These are phyloP conservation scores for Nebria brevicollis DNA, from an alignment of 2,888 invertebrate species.

Conservation along the genomic window DNA sequence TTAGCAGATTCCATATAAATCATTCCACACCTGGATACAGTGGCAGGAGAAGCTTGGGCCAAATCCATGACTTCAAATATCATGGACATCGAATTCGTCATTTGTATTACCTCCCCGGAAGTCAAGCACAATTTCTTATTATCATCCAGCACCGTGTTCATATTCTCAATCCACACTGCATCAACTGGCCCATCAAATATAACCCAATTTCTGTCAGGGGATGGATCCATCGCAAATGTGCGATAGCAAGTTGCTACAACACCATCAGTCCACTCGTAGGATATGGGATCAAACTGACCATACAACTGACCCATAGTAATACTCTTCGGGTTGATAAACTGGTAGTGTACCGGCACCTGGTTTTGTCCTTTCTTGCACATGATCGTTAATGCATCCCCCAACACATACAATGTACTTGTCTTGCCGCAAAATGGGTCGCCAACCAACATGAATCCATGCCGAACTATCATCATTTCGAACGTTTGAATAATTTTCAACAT, in stretches of 20 bases:
- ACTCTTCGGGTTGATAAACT: slow-evolving; percentile 91
- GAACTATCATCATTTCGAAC: slow-evolving; percentile 93
- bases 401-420: slow-evolving; percentile 79
- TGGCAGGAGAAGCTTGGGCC: slow-evolving; percentile 85
- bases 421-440: slow-evolving; percentile 87
- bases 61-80: slow-evolving; percentile 91
- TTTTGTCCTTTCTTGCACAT: slow-evolving; percentile 71
- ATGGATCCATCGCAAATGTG: slow-evolving; percentile 77
- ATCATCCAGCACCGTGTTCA: slow-evolving; percentile 89
- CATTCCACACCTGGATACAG: slow-evolving; percentile 90
- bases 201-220: slow-evolving; percentile 86
- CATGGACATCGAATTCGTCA: slow-evolving; percentile 84
- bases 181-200: slow-evolving; percentile 93
- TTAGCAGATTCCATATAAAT: slow-evolving; percentile 88
- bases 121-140: slow-evolving; percentile 88
- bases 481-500: slow-evolving; percentile 88
- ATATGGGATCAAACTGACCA: slow-evolving; percentile 90
- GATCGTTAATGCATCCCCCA: slow-evolving; percentile 78
- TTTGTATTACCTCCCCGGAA: slow-evolving; percentile 87
- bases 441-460: slow-evolving; percentile 93
- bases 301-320: slow-evolving; percentile 93
- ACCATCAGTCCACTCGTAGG: slow-evolving; percentile 93
- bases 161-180: slow-evolving; percentile 90
- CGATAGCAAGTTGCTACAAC: slow-evolving; percentile 85
- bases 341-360: slow-evolving; percentile 74